Evolutionary conservation across 2,888 invertebrate genomes (phyloP), one percentile per base, ranked within the genome.

Genomic region (Ditula angustiorana): DNA sequence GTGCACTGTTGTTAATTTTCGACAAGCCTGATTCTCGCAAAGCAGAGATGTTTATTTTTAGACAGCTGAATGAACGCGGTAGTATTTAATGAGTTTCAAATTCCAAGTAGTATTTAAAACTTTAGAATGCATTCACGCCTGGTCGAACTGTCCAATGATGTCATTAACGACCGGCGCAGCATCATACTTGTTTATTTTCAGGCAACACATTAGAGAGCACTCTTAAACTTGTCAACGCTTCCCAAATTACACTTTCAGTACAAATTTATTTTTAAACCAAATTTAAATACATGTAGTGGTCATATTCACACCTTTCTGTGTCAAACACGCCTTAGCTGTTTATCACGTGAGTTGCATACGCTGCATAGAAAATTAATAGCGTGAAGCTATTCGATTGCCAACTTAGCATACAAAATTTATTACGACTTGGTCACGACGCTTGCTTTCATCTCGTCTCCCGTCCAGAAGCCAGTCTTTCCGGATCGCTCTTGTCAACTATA

Each of bases 151-250:
- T 61, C 41, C 61, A 55, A 35, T 61, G 61, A 61, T 61, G 46
- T 47, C 61, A 61, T 61, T 53, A 61, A 33, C 35, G 47, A 26
- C 52, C 3, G 16, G 23, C 8, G 26, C 10, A 49, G 28, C 28
- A 16, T 50, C 35, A 46, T n/a, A n/a, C 53, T 46, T 16, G 61
- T 61, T 61, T 61, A 61, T 61, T 61, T 61, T 55, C 33, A 61
- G 46, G 35, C 26, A 30, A 41, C 50, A 30, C 55, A 41, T 55
- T 55, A 35, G 7, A 24, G 46, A 19, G 23, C 23, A 33, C 19
- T 2, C 23, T 28, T 33, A 33, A 52, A 44, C 24, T n/a, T 30
- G 57, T 50, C 50, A 57, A 16, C 50, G 24, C 28, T 2, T 7
- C 35, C 33, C 58, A 53, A 35, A 41, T 56, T 28, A 23, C 26